A percentile compares a stretch with the other conserved stretches of the same genome.
These are phyloP conservation scores for Rhinatrema bivittatum DNA, from an alignment of 2,797 vertebrate genomes.

Conservation along the genomic window DNA sequence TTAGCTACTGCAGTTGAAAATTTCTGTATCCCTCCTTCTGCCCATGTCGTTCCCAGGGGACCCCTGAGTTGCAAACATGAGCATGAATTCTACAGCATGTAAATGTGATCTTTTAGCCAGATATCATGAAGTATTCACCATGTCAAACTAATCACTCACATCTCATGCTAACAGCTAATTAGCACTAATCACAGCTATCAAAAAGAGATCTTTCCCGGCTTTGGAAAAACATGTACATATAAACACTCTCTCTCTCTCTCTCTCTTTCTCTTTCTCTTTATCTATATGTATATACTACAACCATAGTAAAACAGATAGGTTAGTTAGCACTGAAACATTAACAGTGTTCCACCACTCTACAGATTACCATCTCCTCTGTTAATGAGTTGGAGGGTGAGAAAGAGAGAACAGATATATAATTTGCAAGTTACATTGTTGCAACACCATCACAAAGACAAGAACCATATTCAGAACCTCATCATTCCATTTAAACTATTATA, in stretches of 20 bases:
- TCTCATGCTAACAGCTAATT: slow-evolving; percentile 28
- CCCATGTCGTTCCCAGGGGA: slow-evolving; percentile 23
- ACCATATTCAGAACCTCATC: too few species aligned
- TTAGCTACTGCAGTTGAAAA: slow-evolving; percentile 12
- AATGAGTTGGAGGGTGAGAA: too few species aligned
- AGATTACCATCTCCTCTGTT: too few species aligned
- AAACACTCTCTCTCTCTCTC: not conserved
- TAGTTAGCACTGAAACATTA: too few species aligned
- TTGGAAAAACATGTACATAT: not conserved
- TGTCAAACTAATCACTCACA: slow-evolving; percentile 28
- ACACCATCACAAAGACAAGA: too few species aligned
- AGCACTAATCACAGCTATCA: slow-evolving; percentile 12
- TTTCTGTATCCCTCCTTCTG: slow-evolving; percentile 25
- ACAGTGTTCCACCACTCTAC: too few species aligned
- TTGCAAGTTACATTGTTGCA: too few species aligned
- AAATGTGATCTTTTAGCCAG: slow-evolving; percentile 27
- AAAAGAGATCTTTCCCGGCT: not conserved
- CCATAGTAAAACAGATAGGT: too few species aligned
- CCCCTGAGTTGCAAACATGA: slow-evolving; percentile 30
- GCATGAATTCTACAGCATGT: slow-evolving; percentile 40
- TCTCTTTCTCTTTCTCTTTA: accelerated
- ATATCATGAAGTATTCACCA: slow-evolving; percentile 3
- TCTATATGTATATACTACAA: too few species aligned
- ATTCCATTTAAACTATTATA: too few species aligned
- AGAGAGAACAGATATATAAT: too few species aligned